phyloP scores from a whole-genome alignment of 2,797 vertebrate species.

The Diplodus puntazzo region DNA sequence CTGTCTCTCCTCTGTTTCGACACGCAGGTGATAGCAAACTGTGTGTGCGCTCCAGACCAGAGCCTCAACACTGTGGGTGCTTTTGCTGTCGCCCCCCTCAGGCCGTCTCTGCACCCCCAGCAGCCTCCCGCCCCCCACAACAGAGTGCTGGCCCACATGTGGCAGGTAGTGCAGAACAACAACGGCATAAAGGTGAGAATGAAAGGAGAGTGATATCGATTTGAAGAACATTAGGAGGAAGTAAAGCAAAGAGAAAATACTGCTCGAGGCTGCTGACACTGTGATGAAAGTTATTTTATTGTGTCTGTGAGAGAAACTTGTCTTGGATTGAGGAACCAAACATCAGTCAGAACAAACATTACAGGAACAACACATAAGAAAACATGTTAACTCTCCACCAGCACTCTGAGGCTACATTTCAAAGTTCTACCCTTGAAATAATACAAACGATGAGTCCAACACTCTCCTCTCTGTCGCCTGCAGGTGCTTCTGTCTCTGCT shows the following conservation, averaged over 20 bases:
- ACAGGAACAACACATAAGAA: too few species aligned
- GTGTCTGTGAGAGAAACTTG: background rate
- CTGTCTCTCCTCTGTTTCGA: rapidly evolving
- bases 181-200: slow-evolving; percentile 93
- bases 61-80: slow-evolving; percentile 90
- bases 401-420: background rate
- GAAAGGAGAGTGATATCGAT: background rate
- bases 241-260: background rate
- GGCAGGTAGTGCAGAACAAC: slow-evolving; percentile 97
- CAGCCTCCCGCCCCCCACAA: slow-evolving; percentile 88
- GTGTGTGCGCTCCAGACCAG: slow-evolving; percentile 95
- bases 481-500: slow-evolving; percentile 92
- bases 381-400: background rate
- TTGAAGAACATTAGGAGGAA: too few species aligned
- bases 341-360: too few species aligned
- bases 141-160: slow-evolving; percentile 94
- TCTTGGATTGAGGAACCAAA: too few species aligned
- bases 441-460: too few species aligned
- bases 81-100: slow-evolving; percentile 86
- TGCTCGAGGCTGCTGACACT: background rate
- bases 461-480: background rate
- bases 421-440: too few species aligned
- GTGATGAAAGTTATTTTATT: too few species aligned
- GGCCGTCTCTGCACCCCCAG: slow-evolving; percentile 82
- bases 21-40: slow-evolving; percentile 93